phyloP scores from a whole-genome alignment of 2,113 vertebrate genomes.

The Engraulis encrasicolus region DNA sequence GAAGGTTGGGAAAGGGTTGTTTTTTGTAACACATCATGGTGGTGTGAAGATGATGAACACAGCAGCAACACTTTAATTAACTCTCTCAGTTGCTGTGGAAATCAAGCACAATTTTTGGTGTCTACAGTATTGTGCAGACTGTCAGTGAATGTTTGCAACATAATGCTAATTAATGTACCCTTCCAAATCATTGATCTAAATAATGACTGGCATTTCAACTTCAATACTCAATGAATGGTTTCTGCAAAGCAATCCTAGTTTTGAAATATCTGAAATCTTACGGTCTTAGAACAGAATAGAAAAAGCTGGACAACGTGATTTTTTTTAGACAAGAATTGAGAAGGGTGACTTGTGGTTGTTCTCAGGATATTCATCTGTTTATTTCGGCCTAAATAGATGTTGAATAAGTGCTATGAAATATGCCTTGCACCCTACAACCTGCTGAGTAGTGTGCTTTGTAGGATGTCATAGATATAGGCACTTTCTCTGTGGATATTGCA shows the following conservation, averaged over 20 bases:
- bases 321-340: no score
- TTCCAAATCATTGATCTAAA: background rate
- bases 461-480: no score
- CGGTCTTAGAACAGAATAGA: no score
- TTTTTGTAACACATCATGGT: background rate
- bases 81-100: background rate
- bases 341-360: no score
- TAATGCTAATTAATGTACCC: background rate
- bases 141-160: background rate
- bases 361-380: no score
- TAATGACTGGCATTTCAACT: background rate
- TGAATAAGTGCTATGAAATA: background rate
- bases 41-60: background rate
- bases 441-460: background rate
- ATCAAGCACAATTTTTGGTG: background rate
- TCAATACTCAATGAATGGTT: background rate
- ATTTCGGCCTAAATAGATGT: no score
- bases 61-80: background rate
- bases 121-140: background rate
- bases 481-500: background rate
- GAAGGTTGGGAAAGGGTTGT: background rate
- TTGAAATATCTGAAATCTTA: background rate
- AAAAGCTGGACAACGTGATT: no score
- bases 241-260: background rate
- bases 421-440: background rate